Conservation (phyloP, 1,140 invertebrate genomes). For the Galendromus occidentalis region DNA sequence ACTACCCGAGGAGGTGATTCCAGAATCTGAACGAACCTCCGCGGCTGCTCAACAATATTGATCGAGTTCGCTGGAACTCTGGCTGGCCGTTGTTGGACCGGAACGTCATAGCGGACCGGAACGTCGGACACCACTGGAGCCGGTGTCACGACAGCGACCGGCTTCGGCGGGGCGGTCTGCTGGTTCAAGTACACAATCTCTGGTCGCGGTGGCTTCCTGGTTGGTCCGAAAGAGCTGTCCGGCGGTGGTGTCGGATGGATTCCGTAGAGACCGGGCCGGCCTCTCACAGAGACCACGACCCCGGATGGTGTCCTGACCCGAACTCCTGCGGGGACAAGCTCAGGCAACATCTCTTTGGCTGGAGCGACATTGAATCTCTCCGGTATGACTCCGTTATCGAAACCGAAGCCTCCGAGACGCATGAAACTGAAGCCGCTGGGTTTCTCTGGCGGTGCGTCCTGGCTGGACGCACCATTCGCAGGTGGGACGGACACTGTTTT, state of each 20-base stretch:
- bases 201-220: neutral
- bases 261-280: neutral
- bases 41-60: too few relatives aligned
- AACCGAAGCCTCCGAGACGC: neutral
- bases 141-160: too few relatives aligned
- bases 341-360: neutral
- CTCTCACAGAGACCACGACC: neutral
- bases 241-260: neutral
- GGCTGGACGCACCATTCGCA: too few relatives aligned
- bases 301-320: neutral
- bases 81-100: too few relatives aligned
- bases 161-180: too few relatives aligned
- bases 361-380: neutral
- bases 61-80: too few relatives aligned
- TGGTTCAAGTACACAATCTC: neutral
- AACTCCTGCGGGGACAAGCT: constrained; percentile 1
- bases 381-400: neutral
- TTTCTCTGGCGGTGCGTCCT: neutral
- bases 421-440: neutral
- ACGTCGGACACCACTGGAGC: too few relatives aligned
- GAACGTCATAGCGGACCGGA: too few relatives aligned
- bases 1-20: too few relatives aligned
- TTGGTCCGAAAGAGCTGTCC: neutral
- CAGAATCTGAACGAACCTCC: too few relatives aligned
- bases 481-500: too few relatives aligned